Percentiles rank a stretch among this genome's conserved stretches.
Conservation (phyloP, 2,113 vertebrate genomes). For the Lonchura striata region DNA sequence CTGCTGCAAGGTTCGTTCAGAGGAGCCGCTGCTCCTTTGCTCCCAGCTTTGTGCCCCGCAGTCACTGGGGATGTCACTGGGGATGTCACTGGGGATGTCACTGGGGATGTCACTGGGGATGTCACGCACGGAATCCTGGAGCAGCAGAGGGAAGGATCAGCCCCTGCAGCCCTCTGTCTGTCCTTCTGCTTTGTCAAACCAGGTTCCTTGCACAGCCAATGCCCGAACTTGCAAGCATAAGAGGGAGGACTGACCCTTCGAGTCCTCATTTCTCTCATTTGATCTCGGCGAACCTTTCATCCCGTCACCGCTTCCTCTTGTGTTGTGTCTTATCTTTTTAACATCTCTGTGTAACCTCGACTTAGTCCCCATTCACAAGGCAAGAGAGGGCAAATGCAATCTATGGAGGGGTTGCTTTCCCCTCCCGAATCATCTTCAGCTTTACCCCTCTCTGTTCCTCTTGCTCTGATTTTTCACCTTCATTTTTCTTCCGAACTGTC, state of each 20-base stretch:
- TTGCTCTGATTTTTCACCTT: slow-evolving; percentile 8
- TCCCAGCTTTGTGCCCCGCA: slow-evolving; percentile 17
- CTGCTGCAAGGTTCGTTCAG: background rate
- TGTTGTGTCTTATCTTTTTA: slow-evolving; percentile 21
- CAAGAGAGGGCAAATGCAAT: background rate
- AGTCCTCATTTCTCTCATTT: slow-evolving; percentile 55
- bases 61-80: background rate
- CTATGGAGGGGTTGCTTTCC: slow-evolving; percentile 35
- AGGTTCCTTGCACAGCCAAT: slow-evolving; percentile 20
- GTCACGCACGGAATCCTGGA: background rate
- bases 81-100: no score
- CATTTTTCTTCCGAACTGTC: slow-evolving; percentile 6
- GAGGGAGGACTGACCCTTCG: slow-evolving; percentile 60
- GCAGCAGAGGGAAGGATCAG: background rate
- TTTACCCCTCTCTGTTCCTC: slow-evolving; percentile 17
- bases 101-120: background rate
- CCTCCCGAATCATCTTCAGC: slow-evolving; percentile 22
- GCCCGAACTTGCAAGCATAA: background rate
- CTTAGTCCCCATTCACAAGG: slow-evolving; percentile 30
- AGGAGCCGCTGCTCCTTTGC: slow-evolving; percentile 31
- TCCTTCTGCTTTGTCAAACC: slow-evolving; percentile 40
- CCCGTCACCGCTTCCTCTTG: background rate
- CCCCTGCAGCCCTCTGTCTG: background rate
- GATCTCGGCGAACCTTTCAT: slow-evolving; percentile 59
- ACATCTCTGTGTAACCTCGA: background rate